These are phyloP conservation scores for Dasypogon diadema DNA, from an alignment of 2,888 invertebrate genomes.

Conservation along the genomic window DNA sequence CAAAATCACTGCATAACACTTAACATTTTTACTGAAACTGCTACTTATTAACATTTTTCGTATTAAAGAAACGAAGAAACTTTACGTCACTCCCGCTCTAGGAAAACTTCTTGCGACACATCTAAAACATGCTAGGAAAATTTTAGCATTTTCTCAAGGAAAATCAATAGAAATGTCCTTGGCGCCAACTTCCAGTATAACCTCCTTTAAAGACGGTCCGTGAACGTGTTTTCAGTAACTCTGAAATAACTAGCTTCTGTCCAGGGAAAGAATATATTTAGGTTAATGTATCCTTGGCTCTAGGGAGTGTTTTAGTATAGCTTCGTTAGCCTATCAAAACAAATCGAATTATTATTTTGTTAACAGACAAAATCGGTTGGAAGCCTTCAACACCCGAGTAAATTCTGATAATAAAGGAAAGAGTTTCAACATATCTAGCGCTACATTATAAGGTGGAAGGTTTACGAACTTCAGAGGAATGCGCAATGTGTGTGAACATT, in stretches of 20 bases:
- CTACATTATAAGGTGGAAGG: conserved; percentile 2
- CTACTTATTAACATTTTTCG: conserved; percentile 53
- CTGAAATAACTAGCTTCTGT: background rate
- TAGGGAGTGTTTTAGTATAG: conserved; percentile 20
- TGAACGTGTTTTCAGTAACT: background rate
- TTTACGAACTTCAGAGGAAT: conserved; percentile 47
- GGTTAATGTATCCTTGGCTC: conserved; percentile 4
- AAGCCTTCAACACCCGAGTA: background rate
- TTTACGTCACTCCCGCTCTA: background rate
- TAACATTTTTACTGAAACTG: conserved; percentile 46
- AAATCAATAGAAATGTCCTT: conserved; percentile 53
- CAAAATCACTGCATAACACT: conserved; percentile 38
- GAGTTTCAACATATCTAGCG: background rate
- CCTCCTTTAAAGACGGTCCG: background rate
- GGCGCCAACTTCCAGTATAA: no score
- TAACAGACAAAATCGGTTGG: conserved; percentile 12
- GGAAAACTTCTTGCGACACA: background rate
- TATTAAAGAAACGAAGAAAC: background rate
- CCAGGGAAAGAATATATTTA: background rate
- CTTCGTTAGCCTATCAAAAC: no score
- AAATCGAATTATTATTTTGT: conserved; percentile 9
- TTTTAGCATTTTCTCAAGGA: conserved; percentile 35
- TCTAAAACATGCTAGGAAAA: background rate
- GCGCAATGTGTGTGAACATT: conserved; percentile 34
- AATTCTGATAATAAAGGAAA: conserved; percentile 1